Conservation (phyloP, 2,888 invertebrate species). For the Hydriomena furcata region DNA sequence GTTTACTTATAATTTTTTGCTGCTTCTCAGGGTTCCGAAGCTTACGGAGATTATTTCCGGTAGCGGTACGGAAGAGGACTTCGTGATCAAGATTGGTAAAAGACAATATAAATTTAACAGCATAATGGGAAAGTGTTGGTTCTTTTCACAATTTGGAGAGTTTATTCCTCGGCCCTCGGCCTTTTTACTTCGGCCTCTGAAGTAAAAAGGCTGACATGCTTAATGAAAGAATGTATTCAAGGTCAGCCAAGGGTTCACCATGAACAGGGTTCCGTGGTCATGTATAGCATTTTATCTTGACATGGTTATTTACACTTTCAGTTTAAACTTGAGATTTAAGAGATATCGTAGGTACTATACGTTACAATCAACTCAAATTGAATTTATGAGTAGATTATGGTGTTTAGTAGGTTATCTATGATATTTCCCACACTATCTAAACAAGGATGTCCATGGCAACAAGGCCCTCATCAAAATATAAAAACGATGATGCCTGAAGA, state of each 20-base stretch:
- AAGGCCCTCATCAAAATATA: too few relatives aligned
- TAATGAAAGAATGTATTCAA: constrained; percentile 18
- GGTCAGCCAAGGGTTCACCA: background rate
- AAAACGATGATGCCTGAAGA: too few relatives aligned
- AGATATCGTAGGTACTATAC: too few relatives aligned
- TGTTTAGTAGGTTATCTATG: too few relatives aligned
- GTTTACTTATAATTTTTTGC: constrained; percentile 23
- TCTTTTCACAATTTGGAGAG: constrained; percentile 12
- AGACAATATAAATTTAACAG: constrained; percentile 28
- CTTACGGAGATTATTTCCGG: too few relatives aligned
- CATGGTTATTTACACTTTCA: too few relatives aligned
- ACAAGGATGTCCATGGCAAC: too few relatives aligned
- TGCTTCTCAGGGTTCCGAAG: constrained; percentile 15
- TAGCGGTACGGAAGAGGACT: constrained; percentile 23
- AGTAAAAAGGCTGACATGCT: constrained; percentile 30
- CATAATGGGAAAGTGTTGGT: constrained; percentile 23
- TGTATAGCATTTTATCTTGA: too few relatives aligned
- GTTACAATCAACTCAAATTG: too few relatives aligned
- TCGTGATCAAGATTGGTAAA: constrained; percentile 20
- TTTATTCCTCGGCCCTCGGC: constrained; percentile 10
- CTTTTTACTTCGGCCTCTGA: background rate
- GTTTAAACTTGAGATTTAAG: too few relatives aligned
- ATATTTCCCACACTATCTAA: too few relatives aligned
- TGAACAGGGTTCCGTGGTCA: background rate
- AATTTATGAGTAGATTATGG: too few relatives aligned